Percentiles rank a stretch among this genome's conserved stretches.
phyloP scores from a whole-genome alignment of 2,888 invertebrate species.

The Callosobruchus maculatus region DNA sequence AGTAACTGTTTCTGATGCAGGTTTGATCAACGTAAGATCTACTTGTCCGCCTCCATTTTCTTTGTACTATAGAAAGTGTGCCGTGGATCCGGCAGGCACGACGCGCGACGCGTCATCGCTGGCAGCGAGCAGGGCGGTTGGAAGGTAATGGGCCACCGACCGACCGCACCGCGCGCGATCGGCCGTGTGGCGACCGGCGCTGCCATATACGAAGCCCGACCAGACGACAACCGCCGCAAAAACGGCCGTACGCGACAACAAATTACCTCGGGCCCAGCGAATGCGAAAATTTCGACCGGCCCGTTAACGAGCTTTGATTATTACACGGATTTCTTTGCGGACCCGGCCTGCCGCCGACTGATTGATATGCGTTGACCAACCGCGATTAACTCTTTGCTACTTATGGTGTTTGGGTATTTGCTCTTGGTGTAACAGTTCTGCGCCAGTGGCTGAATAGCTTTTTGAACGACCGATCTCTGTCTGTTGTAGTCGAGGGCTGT shows the following conservation, averaged over 20 bases:
- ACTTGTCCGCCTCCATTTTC: no score
- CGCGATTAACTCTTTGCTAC: neutral
- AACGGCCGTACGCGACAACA: neutral
- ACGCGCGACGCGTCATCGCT: no score
- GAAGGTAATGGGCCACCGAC: neutral
- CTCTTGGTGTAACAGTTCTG: no score
- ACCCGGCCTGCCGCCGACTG: neutral
- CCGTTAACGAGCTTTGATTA: neutral
- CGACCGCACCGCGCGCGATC: neutral
- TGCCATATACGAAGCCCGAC: constrained; percentile 29
- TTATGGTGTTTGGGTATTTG: no score
- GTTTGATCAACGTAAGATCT: no score
- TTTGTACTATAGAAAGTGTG: neutral
- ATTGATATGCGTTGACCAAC: neutral
- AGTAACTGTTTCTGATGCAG: no score
- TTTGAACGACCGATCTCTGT: no score
- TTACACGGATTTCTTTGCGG: neutral
- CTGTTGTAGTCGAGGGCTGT: no score
- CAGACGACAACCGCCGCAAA: neutral
- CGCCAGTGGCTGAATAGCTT: no score
- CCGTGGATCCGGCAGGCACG: neutral
- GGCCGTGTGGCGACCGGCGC: constrained; percentile 12
- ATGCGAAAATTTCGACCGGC: neutral
- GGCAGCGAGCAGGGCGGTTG: neutral
- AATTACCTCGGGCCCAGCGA: neutral